Evolutionary conservation across 1,140 invertebrate species (phyloP).

Genomic region (Cydia fagiglandana): DNA sequence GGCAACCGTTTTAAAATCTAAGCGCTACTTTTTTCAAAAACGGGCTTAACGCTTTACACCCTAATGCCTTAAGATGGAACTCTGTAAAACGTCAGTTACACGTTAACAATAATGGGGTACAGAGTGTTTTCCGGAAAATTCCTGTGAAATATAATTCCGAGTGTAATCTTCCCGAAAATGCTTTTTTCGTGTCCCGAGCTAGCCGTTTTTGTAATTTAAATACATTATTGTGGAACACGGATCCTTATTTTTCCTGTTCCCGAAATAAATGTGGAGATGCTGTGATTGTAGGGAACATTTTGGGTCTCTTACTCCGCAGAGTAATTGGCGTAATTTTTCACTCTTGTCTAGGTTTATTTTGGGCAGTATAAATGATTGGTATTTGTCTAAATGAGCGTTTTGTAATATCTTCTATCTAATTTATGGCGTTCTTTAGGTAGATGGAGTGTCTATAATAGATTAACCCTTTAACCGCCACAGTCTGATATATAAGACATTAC

Average conservation of each 20-base stretch:
- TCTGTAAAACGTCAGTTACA: neutral
- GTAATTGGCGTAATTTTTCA: constrained; percentile 4
- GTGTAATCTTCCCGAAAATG: neutral
- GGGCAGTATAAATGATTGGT: neutral
- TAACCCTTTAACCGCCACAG: too few relatives aligned
- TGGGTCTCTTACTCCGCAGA: neutral
- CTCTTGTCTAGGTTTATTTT: neutral
- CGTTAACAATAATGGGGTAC: neutral
- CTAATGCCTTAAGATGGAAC: neutral
- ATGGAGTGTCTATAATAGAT: too few relatives aligned
- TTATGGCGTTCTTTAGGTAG: neutral
- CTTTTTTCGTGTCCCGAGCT: neutral
- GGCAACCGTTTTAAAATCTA: too few relatives aligned
- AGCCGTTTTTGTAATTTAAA: neutral
- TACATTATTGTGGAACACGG: constrained; percentile 15
- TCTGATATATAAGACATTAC: too few relatives aligned
- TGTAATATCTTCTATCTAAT: neutral
- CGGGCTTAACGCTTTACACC: too few relatives aligned
- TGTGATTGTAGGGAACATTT: constrained; percentile 3
- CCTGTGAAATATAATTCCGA: neutral
- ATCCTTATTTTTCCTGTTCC: constrained; percentile 6
- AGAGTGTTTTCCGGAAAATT: neutral
- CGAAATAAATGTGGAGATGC: neutral
- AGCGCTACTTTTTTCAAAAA: too few relatives aligned
- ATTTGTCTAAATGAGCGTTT: neutral